These are phyloP conservation scores for Xenops minutus DNA, from an alignment of 2,797 vertebrate species.

Conservation along the genomic window DNA sequence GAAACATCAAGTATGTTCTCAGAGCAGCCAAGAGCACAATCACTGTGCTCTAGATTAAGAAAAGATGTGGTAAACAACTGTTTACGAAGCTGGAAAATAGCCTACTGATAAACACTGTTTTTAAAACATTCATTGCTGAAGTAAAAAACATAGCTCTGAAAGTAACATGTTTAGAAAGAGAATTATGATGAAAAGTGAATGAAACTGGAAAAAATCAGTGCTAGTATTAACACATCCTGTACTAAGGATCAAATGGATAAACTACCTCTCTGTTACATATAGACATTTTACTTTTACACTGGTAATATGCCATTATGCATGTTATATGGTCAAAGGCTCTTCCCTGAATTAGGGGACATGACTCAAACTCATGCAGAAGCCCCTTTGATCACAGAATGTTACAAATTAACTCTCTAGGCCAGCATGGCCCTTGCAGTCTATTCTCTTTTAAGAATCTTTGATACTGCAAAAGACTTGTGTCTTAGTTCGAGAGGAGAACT, in stretches of 20 bases:
- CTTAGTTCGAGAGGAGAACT: too few relatives aligned
- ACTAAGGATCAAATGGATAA: not conserved
- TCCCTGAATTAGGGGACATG: not conserved
- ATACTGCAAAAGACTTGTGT: not conserved
- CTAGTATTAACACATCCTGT: not conserved
- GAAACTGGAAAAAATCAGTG: conserved; percentile 26
- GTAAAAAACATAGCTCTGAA: conserved; percentile 31
- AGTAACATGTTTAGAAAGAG: not conserved
- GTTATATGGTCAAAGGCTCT: not conserved
- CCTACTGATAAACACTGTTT: conserved; percentile 5
- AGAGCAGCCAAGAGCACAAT: conserved; percentile 16
- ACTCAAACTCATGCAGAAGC: not conserved
- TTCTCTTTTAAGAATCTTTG: not conserved
- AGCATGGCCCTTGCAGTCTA: not conserved
- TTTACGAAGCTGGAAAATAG: conserved; percentile 29
- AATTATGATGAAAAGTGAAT: not conserved
- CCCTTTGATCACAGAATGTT: not conserved
- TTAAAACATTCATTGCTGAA: conserved; percentile 11
- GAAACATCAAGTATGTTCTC: not conserved
- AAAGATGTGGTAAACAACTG: conserved; percentile 11
- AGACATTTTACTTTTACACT: not conserved
- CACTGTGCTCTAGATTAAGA: conserved; percentile 16
- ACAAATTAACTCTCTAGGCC: not conserved
- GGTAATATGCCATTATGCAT: not conserved
- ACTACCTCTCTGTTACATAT: not conserved